Evolutionary conservation across 92 coral and sea anemone species (phyloP).

Genomic region (Paramuricea clavata): DNA sequence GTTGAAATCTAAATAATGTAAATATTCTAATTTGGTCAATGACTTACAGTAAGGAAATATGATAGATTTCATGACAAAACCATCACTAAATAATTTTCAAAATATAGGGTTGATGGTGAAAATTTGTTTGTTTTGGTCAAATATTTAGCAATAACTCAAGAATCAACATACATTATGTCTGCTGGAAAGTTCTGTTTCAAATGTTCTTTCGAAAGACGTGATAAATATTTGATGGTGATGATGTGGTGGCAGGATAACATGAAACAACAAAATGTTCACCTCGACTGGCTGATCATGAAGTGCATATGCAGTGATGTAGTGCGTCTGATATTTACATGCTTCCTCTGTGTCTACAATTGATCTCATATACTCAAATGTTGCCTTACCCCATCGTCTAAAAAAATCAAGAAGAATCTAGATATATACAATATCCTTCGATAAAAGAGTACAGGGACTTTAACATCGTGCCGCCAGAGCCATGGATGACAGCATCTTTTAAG

Average conservation of each 20-base stretch:
- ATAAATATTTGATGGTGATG: no score
- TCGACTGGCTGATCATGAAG: background rate
- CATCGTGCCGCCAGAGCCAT: no score
- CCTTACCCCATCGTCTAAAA: slow-evolving; percentile 32
- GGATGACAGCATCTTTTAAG: no score
- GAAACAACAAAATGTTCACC: background rate
- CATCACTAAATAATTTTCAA: background rate
- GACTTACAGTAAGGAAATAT: background rate
- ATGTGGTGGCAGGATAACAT: background rate
- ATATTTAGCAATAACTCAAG: background rate
- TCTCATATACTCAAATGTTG: slow-evolving; percentile 32
- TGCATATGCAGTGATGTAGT: background rate
- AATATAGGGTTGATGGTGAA: background rate
- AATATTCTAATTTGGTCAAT: no score
- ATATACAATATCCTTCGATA: no score
- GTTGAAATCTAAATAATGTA: no score
- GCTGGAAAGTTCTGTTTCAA: slow-evolving; percentile 15
- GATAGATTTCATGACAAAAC: slow-evolving; percentile 12
- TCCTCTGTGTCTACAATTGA: slow-evolving; percentile 19
- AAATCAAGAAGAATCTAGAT: no score
- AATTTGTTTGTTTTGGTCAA: background rate
- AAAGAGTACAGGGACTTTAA: no score
- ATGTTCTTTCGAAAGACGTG: slow-evolving; percentile 1
- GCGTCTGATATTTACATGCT: background rate
- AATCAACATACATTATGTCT: slow-evolving; percentile 12